These are phyloP conservation scores for Carduelis carduelis DNA, from an alignment of 2,797 vertebrate genomes.

Conservation along the genomic window DNA sequence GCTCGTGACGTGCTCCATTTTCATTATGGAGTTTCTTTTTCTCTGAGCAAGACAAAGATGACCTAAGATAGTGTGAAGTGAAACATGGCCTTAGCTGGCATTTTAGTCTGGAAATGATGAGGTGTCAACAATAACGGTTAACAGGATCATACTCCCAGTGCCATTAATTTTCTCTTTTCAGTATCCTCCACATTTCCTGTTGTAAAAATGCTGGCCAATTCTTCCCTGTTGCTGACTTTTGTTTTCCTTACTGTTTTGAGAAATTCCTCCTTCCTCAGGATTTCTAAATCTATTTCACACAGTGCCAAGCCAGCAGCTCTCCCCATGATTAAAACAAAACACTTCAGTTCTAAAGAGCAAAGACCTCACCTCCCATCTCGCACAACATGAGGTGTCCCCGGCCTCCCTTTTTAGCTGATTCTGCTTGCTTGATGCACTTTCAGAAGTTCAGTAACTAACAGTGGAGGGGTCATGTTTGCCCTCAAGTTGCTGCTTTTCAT, in stretches of 20 bases:
- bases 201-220: constrained; percentile 56
- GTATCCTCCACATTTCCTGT: constrained; percentile 58
- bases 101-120: constrained; percentile 11
- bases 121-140: constrained; percentile 12
- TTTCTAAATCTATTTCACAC: constrained; percentile 51
- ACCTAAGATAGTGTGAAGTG: background rate
- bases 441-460: constrained; percentile 64
- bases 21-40: background rate
- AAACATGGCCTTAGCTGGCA: constrained; percentile 2
- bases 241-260: constrained; percentile 77
- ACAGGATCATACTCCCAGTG: constrained; percentile 46
- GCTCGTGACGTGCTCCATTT: background rate
- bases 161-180: constrained; percentile 65
- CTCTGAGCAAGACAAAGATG: background rate
- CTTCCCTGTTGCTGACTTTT: constrained; percentile 74
- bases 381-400: constrained; percentile 53
- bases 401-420: constrained; percentile 63
- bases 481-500: constrained; percentile 65
- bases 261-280: constrained; percentile 68
- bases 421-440: constrained; percentile 59
- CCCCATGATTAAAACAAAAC: constrained; percentile 82
- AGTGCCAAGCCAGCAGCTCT: constrained; percentile 72
- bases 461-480: constrained; percentile 61
- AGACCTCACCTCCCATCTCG: constrained; percentile 63
- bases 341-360: constrained; percentile 58